Percentiles rank a stretch among this genome's conserved stretches.
Evolutionary conservation across 2,113 vertebrate genomes (phyloP).

Genomic region (Sakesphorus luctuosus): DNA sequence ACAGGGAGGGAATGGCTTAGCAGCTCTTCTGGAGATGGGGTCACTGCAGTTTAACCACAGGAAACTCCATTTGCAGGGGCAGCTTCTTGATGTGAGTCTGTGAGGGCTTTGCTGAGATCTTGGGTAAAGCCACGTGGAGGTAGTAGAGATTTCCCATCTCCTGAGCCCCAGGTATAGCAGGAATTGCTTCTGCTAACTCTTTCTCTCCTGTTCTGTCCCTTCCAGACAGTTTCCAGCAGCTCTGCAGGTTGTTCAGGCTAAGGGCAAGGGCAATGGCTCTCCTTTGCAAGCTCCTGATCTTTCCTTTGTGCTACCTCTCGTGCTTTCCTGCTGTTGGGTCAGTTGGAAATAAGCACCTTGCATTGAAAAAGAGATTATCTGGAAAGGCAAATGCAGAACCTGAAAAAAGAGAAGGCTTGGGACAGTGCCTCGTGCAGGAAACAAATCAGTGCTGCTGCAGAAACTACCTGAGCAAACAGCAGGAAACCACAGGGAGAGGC

Average conservation of each 20-base stretch:
- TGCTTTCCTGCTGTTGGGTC: not conserved
- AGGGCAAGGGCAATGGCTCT: not conserved
- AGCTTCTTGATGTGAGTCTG: not conserved
- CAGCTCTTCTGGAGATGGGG: not conserved
- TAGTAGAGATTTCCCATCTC: not conserved
- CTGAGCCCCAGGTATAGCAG: not conserved
- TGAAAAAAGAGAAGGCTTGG: not conserved
- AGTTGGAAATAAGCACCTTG: not conserved
- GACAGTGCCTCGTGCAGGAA: constrained; percentile 28
- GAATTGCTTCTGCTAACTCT: not conserved
- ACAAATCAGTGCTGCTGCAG: constrained; percentile 65
- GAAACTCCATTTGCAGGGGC: not conserved
- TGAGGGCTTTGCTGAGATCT: not conserved
- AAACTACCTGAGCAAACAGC: constrained; percentile 66
- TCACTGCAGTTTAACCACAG: not conserved
- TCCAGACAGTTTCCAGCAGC: not conserved
- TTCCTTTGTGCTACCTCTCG: not conserved
- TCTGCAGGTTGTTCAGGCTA: not conserved
- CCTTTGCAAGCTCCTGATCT: not conserved
- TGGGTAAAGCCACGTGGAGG: not conserved
- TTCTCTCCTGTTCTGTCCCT: not conserved
- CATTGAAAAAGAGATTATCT: not conserved
- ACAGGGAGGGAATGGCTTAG: not conserved
- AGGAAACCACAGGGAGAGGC: constrained; percentile 62
- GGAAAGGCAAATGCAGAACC: not conserved